phyloP scores from a whole-genome alignment of 2,797 vertebrate genomes.

The Scolopax bukidnonensis region DNA sequence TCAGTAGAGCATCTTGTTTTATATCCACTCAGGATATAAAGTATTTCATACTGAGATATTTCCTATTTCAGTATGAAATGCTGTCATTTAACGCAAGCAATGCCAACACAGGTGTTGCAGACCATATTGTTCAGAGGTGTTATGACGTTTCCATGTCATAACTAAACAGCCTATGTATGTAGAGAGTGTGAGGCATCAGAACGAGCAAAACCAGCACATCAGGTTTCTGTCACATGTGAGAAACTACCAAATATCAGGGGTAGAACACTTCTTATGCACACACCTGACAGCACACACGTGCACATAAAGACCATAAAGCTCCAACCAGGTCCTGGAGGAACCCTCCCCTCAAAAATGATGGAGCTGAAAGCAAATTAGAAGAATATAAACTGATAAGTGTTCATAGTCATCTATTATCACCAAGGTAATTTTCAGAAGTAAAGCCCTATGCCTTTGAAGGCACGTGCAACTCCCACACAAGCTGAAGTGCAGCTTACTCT shows the following conservation, averaged over 20 bases:
- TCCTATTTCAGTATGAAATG: neutral
- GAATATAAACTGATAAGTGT: neutral
- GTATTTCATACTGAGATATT: too few species aligned
- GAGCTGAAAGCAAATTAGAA: neutral
- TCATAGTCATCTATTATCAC: rapidly evolving
- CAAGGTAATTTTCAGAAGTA: neutral
- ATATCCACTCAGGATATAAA: neutral
- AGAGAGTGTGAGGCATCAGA: neutral
- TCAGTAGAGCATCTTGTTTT: neutral
- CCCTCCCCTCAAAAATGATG: rapidly evolving
- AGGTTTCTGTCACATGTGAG: neutral
- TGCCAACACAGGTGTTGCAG: neutral
- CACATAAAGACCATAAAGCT: neutral
- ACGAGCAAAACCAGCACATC: neutral
- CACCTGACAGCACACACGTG: neutral
- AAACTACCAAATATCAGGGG: neutral
- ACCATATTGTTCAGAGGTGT: neutral
- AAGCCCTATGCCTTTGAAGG: neutral
- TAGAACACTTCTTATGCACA: neutral
- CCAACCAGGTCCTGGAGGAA: neutral
- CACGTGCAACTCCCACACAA: neutral
- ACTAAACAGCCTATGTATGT: neutral
- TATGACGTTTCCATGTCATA: neutral
- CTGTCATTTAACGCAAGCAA: neutral
- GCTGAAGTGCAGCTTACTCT: neutral